A percentile compares a stretch with the other conserved stretches of the same genome.
Evolutionary conservation across 2,888 invertebrate species (phyloP).

Genomic region (Eupithecia subumbrata): DNA sequence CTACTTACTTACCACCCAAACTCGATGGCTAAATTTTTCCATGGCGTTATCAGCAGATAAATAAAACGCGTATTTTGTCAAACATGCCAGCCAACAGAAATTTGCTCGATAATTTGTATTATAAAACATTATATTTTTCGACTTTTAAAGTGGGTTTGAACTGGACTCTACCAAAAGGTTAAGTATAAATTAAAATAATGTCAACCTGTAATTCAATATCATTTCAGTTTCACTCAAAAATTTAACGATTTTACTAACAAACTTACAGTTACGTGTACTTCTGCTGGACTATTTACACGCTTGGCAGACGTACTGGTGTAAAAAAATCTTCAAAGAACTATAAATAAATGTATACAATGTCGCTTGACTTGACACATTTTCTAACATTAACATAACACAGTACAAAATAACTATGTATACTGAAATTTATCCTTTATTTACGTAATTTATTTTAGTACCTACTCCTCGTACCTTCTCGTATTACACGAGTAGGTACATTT

Average conservation of each 20-base stretch:
- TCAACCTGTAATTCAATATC: neutral
- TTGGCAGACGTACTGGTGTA: slow-evolving; percentile 59
- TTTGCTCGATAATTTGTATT: neutral
- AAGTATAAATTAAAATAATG: neutral
- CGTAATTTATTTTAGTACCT: neutral
- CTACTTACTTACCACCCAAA: slow-evolving; percentile 3
- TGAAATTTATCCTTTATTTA: neutral
- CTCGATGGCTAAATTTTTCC: slow-evolving; percentile 24
- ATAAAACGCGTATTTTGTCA: slow-evolving; percentile 13
- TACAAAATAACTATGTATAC: neutral
- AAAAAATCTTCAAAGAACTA: slow-evolving; percentile 46
- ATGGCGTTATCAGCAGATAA: slow-evolving; percentile 25
- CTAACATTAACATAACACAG: slow-evolving; percentile 1
- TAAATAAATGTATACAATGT: slow-evolving; percentile 45
- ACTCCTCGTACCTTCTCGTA: neutral
- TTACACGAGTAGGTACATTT: neutral
- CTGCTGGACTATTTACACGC: slow-evolving; percentile 52
- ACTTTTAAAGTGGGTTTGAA: neutral
- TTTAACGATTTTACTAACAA: neutral
- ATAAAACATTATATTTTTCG: neutral
- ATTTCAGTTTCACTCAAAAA: neutral
- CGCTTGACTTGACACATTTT: slow-evolving; percentile 41
- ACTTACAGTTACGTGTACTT: slow-evolving; percentile 4
- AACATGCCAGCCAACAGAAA: neutral
- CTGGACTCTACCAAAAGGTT: too few relatives aligned